A percentile compares a stretch with the other conserved stretches of the same genome.
These are phyloP conservation scores for Ochotona curzoniae DNA, from an alignment of 2,113 vertebrate species.

Conservation along the genomic window DNA sequence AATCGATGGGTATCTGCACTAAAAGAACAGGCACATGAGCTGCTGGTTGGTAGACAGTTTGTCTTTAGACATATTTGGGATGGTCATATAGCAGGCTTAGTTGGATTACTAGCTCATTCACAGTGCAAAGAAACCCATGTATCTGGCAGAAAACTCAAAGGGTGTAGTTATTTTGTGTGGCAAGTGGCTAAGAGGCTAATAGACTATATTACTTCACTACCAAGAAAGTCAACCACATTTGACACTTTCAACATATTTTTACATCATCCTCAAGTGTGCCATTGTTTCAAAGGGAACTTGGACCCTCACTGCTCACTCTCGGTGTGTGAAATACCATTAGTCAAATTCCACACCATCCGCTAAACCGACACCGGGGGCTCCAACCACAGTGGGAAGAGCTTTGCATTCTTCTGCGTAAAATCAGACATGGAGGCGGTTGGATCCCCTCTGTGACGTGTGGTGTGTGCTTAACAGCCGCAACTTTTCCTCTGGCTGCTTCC, in stretches of 20 bases:
- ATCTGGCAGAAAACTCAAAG: slow-evolving; percentile 78
- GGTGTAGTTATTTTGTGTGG: slow-evolving; percentile 69
- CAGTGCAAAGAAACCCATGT: slow-evolving; percentile 59
- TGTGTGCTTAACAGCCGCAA: not conserved
- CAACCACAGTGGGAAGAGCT: fast-evolving
- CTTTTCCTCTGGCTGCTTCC: fast-evolving
- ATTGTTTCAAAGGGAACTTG: not conserved
- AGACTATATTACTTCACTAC: not conserved
- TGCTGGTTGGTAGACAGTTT: not conserved
- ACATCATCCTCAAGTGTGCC: not conserved
- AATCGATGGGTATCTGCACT: not conserved
- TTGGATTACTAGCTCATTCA: too few relatives aligned
- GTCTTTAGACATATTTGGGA: not conserved
- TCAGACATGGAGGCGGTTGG: not conserved
- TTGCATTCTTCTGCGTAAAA: not conserved
- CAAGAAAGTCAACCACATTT: not conserved
- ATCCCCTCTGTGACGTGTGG: fast-evolving
- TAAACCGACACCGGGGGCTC: fast-evolving
- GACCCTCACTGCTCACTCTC: fast-evolving
- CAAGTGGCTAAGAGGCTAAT: not conserved
- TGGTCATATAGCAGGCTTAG: too few relatives aligned
- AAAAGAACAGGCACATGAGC: not conserved
- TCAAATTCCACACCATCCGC: fast-evolving
- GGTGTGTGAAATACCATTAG: fast-evolving
- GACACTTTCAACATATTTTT: not conserved